A percentile compares a stretch with the other conserved stretches of the same genome.
Conservation (phyloP, 2,888 invertebrate genomes). For the Cerceris rybyensis region DNA sequence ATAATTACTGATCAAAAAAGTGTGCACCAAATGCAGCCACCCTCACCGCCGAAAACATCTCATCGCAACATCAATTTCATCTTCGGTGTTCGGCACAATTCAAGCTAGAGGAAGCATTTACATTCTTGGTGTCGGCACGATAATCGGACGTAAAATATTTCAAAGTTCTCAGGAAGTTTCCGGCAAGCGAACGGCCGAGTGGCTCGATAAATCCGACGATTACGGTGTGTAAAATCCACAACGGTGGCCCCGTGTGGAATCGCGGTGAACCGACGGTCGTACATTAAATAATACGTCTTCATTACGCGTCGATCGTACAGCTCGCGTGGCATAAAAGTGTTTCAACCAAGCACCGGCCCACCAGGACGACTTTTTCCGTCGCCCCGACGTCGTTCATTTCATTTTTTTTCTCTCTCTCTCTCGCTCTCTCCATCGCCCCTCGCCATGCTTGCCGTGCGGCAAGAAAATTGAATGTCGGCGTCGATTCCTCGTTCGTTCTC, state of each 20-base stretch:
- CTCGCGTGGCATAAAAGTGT: constrained; percentile 67
- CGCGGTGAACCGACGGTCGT: constrained; percentile 28
- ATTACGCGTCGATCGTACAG: constrained; percentile 65
- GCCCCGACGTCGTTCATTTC: constrained; percentile 33
- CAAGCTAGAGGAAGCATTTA: constrained; percentile 9
- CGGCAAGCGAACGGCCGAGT: not conserved
- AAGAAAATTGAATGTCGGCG: constrained; percentile 69
- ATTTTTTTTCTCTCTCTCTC: constrained; percentile 2
- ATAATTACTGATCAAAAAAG: no score
- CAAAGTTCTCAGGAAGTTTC: constrained; percentile 14
- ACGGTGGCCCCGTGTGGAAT: constrained; percentile 8
- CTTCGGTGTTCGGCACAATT: not conserved
- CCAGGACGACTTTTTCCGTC: constrained; percentile 56
- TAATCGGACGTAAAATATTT: not conserved
- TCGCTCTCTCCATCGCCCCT: constrained; percentile 1
- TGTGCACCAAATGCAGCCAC: no score
- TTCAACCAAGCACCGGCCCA: constrained; percentile 37
- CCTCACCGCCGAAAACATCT: no score
- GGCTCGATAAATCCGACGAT: constrained; percentile 37
- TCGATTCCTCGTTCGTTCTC: constrained; percentile 58
- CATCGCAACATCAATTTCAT: not conserved
- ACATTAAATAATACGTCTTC: constrained; percentile 69
- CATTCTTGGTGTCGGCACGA: not conserved
- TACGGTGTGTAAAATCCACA: constrained; percentile 26
- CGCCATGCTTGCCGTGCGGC: constrained; percentile 15